Percentiles rank a stretch among this genome's conserved stretches.
Evolutionary conservation across 2,113 vertebrate genomes (phyloP).

Genomic region (Oncorhynchus kisutch): DNA sequence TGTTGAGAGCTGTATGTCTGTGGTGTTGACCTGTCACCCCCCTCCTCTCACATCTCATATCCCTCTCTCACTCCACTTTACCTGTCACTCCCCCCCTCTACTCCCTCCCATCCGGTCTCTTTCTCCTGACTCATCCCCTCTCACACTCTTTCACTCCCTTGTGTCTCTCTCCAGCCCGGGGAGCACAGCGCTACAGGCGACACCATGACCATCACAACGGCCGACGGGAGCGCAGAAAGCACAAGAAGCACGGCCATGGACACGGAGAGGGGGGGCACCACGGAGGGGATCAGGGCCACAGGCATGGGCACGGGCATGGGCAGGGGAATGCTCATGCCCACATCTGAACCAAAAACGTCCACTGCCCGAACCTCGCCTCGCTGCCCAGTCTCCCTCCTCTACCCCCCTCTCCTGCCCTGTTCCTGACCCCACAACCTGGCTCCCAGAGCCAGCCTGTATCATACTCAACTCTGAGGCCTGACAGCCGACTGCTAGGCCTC

Average conservation of each 20-base stretch:
- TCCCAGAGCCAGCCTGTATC: slow-evolving; percentile 48
- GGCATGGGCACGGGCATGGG: slow-evolving; percentile 43
- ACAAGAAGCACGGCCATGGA: slow-evolving; percentile 76
- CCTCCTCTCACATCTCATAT: neutral
- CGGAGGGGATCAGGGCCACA: slow-evolving; percentile 59
- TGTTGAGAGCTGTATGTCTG: slow-evolving; percentile 16
- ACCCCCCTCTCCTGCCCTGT: slow-evolving; percentile 20
- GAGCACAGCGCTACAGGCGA: slow-evolving; percentile 83
- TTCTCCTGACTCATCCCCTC: too few species aligned
- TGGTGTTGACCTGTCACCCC: slow-evolving; percentile 29
- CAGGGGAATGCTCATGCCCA: slow-evolving; percentile 51
- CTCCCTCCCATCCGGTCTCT: slow-evolving; percentile 7
- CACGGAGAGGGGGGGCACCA: slow-evolving; percentile 66
- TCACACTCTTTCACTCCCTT: neutral
- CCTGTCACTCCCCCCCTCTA: neutral
- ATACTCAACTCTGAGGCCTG: slow-evolving; percentile 57
- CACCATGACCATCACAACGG: slow-evolving; percentile 79
- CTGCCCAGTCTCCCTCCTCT: slow-evolving; percentile 6
- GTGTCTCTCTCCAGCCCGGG: slow-evolving; percentile 73
- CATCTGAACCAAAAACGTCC: slow-evolving; percentile 73
- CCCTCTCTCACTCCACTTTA: slow-evolving; percentile 1
- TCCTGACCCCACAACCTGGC: slow-evolving; percentile 25
- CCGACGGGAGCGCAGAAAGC: slow-evolving; percentile 87
- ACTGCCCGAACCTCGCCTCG: neutral
- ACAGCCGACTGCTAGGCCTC: slow-evolving; percentile 44